Conservation (phyloP, 2,113 vertebrate species). For the Peromyscus leucopus region DNA sequence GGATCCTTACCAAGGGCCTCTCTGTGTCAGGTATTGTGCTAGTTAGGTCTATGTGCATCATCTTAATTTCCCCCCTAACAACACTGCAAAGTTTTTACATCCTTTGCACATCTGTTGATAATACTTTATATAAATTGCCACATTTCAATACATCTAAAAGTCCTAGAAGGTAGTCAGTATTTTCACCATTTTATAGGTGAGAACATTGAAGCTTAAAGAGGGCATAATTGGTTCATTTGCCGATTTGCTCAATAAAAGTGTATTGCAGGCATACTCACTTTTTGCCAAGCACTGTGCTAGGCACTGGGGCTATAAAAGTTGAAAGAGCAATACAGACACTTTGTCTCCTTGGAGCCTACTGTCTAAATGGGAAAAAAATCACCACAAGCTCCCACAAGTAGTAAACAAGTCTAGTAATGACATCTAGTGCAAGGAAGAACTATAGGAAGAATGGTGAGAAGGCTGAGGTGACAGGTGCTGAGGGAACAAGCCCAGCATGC, state of each 20-base stretch:
- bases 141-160: neutral
- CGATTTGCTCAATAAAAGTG: conserved; percentile 22
- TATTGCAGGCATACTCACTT: neutral
- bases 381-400: neutral
- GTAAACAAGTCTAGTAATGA: neutral
- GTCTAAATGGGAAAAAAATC: neutral
- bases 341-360: neutral
- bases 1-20: neutral
- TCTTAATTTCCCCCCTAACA: neutral
- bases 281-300: neutral
- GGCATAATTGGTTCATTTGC: neutral
- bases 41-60: neutral
- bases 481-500: neutral
- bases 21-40: neutral
- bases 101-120: conserved; percentile 24
- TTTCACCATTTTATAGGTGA: neutral
- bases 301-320: neutral
- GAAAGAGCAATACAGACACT: neutral
- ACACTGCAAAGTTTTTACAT: conserved; percentile 1
- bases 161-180: conserved; percentile 9
- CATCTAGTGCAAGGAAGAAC: neutral
- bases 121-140: neutral
- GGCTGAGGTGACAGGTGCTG: neutral
- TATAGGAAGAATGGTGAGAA: neutral
- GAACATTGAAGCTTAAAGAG: conserved; percentile 26